Evolutionary conservation across 2,888 invertebrate species (phyloP), one percentile per base, ranked within the genome.

Genomic region (Halocaridina rubra): DNA sequence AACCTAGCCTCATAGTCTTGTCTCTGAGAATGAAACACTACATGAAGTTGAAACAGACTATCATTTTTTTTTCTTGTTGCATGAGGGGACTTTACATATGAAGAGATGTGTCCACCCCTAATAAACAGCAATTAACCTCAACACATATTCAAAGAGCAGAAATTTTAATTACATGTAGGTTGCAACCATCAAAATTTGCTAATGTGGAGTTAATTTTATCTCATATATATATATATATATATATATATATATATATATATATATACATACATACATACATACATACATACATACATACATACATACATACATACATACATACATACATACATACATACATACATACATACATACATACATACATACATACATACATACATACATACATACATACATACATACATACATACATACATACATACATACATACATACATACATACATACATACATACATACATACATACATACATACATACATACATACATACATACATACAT

Each of bases 211-310:
- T n/a, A n/a, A n/a, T n/a, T n/a, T n/a, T n/a, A n/a, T n/a, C n/a
- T n/a, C 19, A 53, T 53, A 3, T 53, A 71, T 71, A 5, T 71
- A 71, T 71, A 5, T 71, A 71, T 32, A 3, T 71, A 71, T 71
- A 5, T 32, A 71, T 71, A 71, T 71, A 71, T 71, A 32, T 71
- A 32, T 71, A 32, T 71, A 71, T 32, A 71, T 71, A 71, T 32
- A 29, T 71, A 32, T 32, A 32, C n/a, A 71, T 29, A 71, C 19
- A 29, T 32, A 71, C 19, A 71, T 32, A 71, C 19, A 71, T 32
- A 71, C 19, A 71, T 32, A 32, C 19, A 32, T 32, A 32, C 19
- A 32, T 3, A 71, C 19, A 71, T 32, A 71, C 19, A 71, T 71
- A 29, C 16, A 29, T 32, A 32, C 16, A 32, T 32, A 32, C 19